Evolutionary conservation across 2,113 vertebrate species (phyloP), one percentile per base, ranked within the genome.

Genomic region (Ctenomys sociabilis): DNA sequence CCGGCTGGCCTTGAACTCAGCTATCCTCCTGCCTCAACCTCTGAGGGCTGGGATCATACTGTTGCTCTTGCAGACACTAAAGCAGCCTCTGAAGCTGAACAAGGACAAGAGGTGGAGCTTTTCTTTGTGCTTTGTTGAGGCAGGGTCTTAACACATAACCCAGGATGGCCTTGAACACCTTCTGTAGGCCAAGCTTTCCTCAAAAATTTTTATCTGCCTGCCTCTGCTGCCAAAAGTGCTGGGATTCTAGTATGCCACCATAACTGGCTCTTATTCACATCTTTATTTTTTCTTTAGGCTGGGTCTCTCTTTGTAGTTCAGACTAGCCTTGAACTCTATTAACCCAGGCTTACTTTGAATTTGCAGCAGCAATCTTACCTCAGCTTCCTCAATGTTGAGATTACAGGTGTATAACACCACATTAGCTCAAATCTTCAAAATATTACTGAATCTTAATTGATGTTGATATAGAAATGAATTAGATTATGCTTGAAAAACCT

Each of bases 401-500:
- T 75, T 75, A 43, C 13, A 49, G 28, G 43, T 77, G 26, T 30
- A 14, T 7, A 17, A 28, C 22, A 16, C 40, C 26, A 77, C 13
- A 30, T 45, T 22, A 80, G 30, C 16, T 57, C 49, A 81, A 24
- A 13, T 45, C 54, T 54, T 45, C 0, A 59, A 93, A 93, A 63
- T 94, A 88, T 57, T 91, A 80, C 52, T 26, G 81, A 78, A 78
- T 72, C 19, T 94, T 90, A 52, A 87, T 8, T 88, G 57, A 82
- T 82, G 19, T 83, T 94, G 12, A 93, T 73, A 85, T n/a, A 83
- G n/a, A 95, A 88, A 90, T 57, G 68, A 92, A 37, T 77, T 85
- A 85, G 81, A 80, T 73, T 81, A 63, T 14, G 61, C 40, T 63
- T 85, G 83, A 77, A 40, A 63, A 61, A 4, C 22, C 49, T 43